Percentiles rank a stretch among this genome's conserved stretches.
Conservation (phyloP, 1,140 invertebrate species). For the Pogonomyrmex barbatus region DNA sequence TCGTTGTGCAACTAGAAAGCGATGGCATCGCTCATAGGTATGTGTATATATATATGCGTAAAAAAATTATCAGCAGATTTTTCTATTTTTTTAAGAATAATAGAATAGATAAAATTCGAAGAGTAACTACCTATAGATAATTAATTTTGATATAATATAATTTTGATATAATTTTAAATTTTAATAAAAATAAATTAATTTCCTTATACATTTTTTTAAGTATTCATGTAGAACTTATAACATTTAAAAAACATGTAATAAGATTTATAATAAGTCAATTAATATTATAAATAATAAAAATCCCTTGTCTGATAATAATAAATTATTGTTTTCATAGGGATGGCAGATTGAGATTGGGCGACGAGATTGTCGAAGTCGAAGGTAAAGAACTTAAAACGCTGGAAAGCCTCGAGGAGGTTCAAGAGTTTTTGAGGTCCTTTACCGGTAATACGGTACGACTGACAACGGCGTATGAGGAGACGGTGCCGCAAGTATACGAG, state of each 20-base stretch:
- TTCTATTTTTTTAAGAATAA: background rate
- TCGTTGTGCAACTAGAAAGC: slow-evolving; percentile 93
- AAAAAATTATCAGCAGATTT: background rate
- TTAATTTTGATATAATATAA: background rate
- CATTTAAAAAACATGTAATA: background rate
- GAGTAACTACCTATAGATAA: background rate
- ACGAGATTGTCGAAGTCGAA: slow-evolving; percentile 95
- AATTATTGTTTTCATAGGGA: slow-evolving; percentile 87
- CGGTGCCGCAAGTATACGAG: slow-evolving; percentile 81
- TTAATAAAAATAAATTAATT: no score
- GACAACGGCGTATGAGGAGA: slow-evolving; percentile 84
- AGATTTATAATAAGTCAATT: background rate
- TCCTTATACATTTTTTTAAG: no score
- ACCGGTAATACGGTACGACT: slow-evolving; percentile 80
- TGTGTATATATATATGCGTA: no score
- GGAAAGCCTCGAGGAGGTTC: slow-evolving; percentile 89
- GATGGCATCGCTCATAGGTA: slow-evolving; percentile 93
- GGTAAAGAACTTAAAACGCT: slow-evolving; percentile 92
- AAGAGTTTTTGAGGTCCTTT: slow-evolving; percentile 84
- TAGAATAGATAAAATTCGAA: no score
- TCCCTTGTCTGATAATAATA: background rate
- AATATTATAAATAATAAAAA: background rate
- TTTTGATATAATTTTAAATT: background rate
- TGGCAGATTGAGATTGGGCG: slow-evolving; percentile 92
- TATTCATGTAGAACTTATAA: no score